These are phyloP conservation scores for Lamproptera curius DNA, from an alignment of 2,888 invertebrate genomes.

Conservation along the genomic window DNA sequence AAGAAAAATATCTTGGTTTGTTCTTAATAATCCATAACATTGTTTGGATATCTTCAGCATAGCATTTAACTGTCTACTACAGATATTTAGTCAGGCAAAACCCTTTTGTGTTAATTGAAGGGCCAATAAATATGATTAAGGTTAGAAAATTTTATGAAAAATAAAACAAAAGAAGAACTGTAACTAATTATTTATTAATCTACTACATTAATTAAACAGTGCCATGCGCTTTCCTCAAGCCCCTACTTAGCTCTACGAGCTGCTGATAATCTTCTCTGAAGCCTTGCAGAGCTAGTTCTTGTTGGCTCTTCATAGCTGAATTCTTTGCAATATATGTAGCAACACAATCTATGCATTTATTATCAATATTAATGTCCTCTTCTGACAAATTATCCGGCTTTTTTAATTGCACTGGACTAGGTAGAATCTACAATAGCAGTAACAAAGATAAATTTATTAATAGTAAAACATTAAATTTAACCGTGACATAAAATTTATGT, in stretches of 20 bases:
- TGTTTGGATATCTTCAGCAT: too few relatives aligned
- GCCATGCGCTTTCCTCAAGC: conserved; percentile 84
- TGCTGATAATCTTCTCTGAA: conserved; percentile 82
- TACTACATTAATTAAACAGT: conserved; percentile 36
- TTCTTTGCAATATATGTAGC: conserved; percentile 80
- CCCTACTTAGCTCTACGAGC: conserved; percentile 76
- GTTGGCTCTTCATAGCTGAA: conserved; percentile 81
- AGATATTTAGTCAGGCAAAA: too few relatives aligned
- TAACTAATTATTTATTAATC: conserved; percentile 46
- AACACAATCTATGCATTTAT: conserved; percentile 76
- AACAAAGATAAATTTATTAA: background rate
- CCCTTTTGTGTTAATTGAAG: too few relatives aligned
- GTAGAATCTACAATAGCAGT: conserved; percentile 54
- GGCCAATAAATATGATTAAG: too few relatives aligned
- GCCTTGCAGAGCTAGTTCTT: conserved; percentile 85
- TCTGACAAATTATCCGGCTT: conserved; percentile 75
- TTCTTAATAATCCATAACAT: too few relatives aligned
- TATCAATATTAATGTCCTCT: conserved; percentile 72
- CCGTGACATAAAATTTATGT: too few relatives aligned
- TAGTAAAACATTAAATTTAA: too few relatives aligned
- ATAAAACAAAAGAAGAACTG: too few relatives aligned
- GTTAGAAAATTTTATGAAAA: too few relatives aligned
- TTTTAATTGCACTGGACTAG: conserved; percentile 53
- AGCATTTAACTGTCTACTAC: too few relatives aligned
- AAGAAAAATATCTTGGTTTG: too few relatives aligned